These are phyloP conservation scores for Epinotia demarniana DNA, from an alignment of 2,888 invertebrate genomes.

Conservation along the genomic window DNA sequence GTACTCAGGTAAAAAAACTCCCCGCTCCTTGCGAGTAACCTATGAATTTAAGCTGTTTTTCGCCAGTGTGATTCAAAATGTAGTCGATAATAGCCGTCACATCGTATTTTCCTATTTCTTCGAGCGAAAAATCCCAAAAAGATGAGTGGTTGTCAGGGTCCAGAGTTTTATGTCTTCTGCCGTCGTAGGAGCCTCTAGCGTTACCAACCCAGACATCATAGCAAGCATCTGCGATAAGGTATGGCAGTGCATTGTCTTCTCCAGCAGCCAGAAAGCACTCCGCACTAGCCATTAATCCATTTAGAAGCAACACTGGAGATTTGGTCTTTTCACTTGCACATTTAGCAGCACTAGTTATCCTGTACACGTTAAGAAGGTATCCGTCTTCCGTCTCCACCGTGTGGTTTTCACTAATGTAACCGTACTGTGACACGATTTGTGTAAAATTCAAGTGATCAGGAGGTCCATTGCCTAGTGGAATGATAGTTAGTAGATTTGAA, in stretches of 20 bases:
- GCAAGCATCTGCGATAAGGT: slow-evolving; percentile 28
- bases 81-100: slow-evolving; percentile 89
- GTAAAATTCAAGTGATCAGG: slow-evolving; percentile 16
- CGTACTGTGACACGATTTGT: slow-evolving; percentile 16
- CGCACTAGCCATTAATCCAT: slow-evolving; percentile 26
- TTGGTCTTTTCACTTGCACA: slow-evolving; percentile 14
- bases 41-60: slow-evolving; percentile 78
- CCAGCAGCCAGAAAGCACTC: slow-evolving; percentile 29
- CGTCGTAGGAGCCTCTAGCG: slow-evolving; percentile 44
- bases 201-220: slow-evolving; percentile 39
- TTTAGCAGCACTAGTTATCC: slow-evolving; percentile 25
- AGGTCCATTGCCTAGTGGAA: not conserved
- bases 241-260: slow-evolving; percentile 21
- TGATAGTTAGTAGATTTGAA: slow-evolving; percentile 4
- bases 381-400: slow-evolving; percentile 35
- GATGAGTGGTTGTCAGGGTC: slow-evolving; percentile 51
- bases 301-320: slow-evolving; percentile 34
- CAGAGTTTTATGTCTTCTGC: slow-evolving; percentile 24
- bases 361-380: slow-evolving; percentile 21
- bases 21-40: slow-evolving; percentile 86
- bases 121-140: slow-evolving; percentile 87
- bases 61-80: slow-evolving; percentile 62
- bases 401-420: slow-evolving; percentile 29
- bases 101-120: slow-evolving; percentile 89
- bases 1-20: slow-evolving; percentile 75